Evolutionary conservation across 1,140 invertebrate genomes (phyloP), one percentile per base, ranked within the genome.

Genomic region (Diorhabda elongata): DNA sequence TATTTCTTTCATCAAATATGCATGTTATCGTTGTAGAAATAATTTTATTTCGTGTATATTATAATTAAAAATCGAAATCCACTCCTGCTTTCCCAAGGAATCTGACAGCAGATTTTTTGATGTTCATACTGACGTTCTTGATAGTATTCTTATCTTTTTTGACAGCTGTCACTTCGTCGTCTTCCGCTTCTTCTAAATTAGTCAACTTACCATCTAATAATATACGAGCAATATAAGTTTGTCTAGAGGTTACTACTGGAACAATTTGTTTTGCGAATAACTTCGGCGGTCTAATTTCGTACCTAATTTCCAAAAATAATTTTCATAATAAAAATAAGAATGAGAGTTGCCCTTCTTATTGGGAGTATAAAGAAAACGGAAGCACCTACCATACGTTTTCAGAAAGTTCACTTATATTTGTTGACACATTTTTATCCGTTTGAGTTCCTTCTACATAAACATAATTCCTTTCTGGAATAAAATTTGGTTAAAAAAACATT

Each of bases 71-170:
- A 52, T 64, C 44, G 42, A 64, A 45, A 64, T 64, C 11, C n/a
- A 64, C 47, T 57, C 45, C 11, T 6, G 63, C 47, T 57, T 56
- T 44, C 2, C 43, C 44, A 41, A 64, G 63, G 5, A 64, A 64
- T 42, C 63, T 64, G 5, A 56, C 63, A 56, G 63, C 63, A 26
- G 63, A 64, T 56, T 64, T 64, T 42, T 64, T 64, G 5, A 45
- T 64, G 11, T 64, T 64, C 5, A 64, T 64, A 42, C 63, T 64
- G 3, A 64, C 63, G 42, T 64, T 64, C 3, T 52, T 52, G n/a
- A 64, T 56, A 26, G 44, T 64, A n/a, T 56, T 44, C 9, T 64
- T 64, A 9, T 11, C 11, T 56, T 57, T 56, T 52, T 52, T 2
- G 26, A 56, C 42, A 44, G 43, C 45, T 26, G 43, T 44, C 6